These are phyloP conservation scores for Chionodraco myersi DNA, from an alignment of 2,113 vertebrate species.

Conservation along the genomic window DNA sequence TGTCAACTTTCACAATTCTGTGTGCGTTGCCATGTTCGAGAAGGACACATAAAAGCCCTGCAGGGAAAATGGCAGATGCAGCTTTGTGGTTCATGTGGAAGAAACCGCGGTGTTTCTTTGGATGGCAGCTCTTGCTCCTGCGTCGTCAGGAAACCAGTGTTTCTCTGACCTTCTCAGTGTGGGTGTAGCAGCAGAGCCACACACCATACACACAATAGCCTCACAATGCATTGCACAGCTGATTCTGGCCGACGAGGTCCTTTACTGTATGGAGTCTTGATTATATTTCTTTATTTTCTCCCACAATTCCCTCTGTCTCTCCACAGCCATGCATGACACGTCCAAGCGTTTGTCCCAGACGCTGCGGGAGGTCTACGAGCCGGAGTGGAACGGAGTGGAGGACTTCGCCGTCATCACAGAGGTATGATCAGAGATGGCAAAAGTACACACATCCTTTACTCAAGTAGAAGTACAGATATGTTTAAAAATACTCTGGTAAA, in stretches of 20 bases:
- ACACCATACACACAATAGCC: slow-evolving; percentile 38
- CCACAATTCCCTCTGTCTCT: background rate
- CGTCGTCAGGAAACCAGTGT: slow-evolving; percentile 59
- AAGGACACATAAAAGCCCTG: slow-evolving; percentile 2
- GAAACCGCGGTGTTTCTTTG: slow-evolving; percentile 2
- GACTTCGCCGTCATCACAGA: slow-evolving; percentile 88
- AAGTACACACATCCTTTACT: too few relatives aligned
- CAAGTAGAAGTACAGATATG: too few relatives aligned
- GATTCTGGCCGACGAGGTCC: slow-evolving; percentile 12
- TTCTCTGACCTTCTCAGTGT: slow-evolving; percentile 64
- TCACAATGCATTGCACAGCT: background rate
- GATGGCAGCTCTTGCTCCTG: slow-evolving; percentile 37
- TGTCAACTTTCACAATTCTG: slow-evolving; percentile 51
- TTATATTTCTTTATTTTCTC: background rate
- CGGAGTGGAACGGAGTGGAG: slow-evolving; percentile 88
- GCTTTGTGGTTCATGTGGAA: slow-evolving; percentile 31
- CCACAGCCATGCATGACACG: slow-evolving; percentile 91
- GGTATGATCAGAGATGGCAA: slow-evolving; percentile 72
- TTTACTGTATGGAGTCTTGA: slow-evolving; percentile 10
- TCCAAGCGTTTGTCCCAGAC: slow-evolving; percentile 92
- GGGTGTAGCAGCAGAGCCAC: slow-evolving; percentile 28
- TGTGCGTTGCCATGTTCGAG: slow-evolving; percentile 19
- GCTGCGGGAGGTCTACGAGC: slow-evolving; percentile 89
- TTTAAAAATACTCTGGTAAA: too few relatives aligned
- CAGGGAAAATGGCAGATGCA: slow-evolving; percentile 28